Evolutionary conservation across 2,113 vertebrate species (phyloP), one percentile per base, ranked within the genome.

Genomic region (Ammodytes dubius): DNA sequence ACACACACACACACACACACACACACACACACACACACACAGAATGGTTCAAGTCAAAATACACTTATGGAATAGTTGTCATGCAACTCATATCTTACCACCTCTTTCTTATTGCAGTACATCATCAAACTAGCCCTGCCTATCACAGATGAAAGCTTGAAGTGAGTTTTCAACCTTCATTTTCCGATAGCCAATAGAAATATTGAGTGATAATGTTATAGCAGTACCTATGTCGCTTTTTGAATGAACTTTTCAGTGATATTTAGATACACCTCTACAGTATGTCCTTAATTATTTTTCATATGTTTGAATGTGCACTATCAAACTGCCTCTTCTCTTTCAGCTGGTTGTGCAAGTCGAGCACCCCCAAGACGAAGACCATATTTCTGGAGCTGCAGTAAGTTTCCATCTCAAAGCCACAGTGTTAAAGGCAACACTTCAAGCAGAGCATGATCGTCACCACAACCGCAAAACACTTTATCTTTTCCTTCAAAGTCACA

Each of bases 301-400:
- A 12, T 46, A 9, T 13, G n/a, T 78, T 19, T 46, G 47, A 37
- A 39, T 35, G 13, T 67, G 7, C 35, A 49, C 12, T 13, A 43
- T 9, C 60, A 8, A 14, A 3, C 2, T 5, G 13, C 7, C 74
- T 79, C 67, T 7, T 84, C 53, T 89, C 65, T 92, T 88, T 87
- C 90, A 98, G 97, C 88, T 54, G 74, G 58, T 97, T 96, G 90
- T 98, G 97, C 91, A 94, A 94, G 60, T 95, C 94, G 77, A 60
- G 2, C 63, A 72, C 88, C 13, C 67, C 96, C 89, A 96, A 94
- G 88, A 96, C 97, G 75, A 97, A 97, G 92, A 96, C 96, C 0
- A 79, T 98, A 83, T 95, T 97, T 74, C 77, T 97, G 85, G 93
- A 95, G 52, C 88, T 97, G 84, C 96, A 97, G 97, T 97, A 95